Percentiles rank a stretch among this genome's conserved stretches.
Evolutionary conservation across 2,888 invertebrate genomes (phyloP).

Genomic region (Coecobrya sp.): DNA sequence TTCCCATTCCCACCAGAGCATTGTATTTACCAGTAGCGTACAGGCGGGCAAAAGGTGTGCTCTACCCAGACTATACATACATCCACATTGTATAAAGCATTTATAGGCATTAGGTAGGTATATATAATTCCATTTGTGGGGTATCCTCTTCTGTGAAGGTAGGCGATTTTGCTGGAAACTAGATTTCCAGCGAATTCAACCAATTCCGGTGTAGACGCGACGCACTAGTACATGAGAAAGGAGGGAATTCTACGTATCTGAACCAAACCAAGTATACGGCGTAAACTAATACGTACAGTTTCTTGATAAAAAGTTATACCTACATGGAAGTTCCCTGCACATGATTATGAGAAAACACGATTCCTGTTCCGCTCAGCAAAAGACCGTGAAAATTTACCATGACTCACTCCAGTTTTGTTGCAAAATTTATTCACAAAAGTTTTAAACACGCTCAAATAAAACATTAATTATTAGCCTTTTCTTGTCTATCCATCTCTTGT

Average conservation of each 20-base stretch:
- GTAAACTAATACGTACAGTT: neutral
- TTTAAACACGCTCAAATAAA: neutral
- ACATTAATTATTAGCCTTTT: neutral
- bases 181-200: neutral
- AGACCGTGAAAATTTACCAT: neutral
- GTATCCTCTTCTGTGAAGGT: neutral
- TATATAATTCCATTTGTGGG: neutral
- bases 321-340: neutral
- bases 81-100: neutral
- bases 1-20: neutral
- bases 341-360: too few species aligned
- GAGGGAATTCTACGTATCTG: constrained; percentile 10
- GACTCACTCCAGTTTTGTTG: neutral
- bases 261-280: neutral
- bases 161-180: neutral
- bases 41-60: neutral
- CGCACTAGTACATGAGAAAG: constrained; percentile 12
- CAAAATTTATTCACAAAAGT: neutral
- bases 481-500: neutral
- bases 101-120: neutral
- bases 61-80: neutral
- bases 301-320: neutral
- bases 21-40: neutral
- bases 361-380: neutral
- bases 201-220: neutral